Base-by-base conservation (phyloP, 2,888 invertebrate genomes). In the Aleiodes testaceus region DNA sequence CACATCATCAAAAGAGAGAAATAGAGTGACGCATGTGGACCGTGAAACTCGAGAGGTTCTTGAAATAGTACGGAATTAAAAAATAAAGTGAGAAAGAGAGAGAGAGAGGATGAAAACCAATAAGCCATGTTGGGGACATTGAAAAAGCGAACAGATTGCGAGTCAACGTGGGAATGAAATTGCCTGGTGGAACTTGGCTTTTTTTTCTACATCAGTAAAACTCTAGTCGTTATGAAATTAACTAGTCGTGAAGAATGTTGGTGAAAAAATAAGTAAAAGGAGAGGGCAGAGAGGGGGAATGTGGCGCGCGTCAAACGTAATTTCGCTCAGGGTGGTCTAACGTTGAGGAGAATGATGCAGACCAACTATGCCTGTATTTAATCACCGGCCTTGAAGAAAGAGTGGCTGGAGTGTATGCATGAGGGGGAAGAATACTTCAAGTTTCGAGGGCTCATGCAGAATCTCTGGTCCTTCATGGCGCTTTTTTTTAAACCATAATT, bases 321-420 rank as follows among this genome's bases (percentile, higher is more conserved):
- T 67, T 70, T 74, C 75, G 47, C 75, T 73, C 79, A 70, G 76
- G 79, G 77, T 79, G 78, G 78, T 79, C 79, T 70, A 59, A 59
- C 61, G 55, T 70, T 55, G 66, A 70, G 26, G 55, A 74, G 70
- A 53, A 11, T 36, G 74, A 73, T 77, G 67, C 77, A 75, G 74
- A 72, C 74, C 72, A 53, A 50, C 69, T 73, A 74, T 75, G 64
- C 75, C 70, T 72, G 71, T 66, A 77, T 72, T 78, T 79, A 80
- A 81, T 79, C 78, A 78, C 74, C 76, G 73, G 76, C 76, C 75
- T 77, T 78, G 76, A 72, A 68, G 75, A 71, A 74, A 76, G 63
- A 73, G 55, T 72, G 68, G 64, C 63, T 59, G 59, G 44, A 59
- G 59, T 26, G 18, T 44, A 7, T 61, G 66, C 47, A 36, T 22